These are phyloP conservation scores for Theristicus caerulescens DNA, from an alignment of 2,113 vertebrate species.

Conservation along the genomic window DNA sequence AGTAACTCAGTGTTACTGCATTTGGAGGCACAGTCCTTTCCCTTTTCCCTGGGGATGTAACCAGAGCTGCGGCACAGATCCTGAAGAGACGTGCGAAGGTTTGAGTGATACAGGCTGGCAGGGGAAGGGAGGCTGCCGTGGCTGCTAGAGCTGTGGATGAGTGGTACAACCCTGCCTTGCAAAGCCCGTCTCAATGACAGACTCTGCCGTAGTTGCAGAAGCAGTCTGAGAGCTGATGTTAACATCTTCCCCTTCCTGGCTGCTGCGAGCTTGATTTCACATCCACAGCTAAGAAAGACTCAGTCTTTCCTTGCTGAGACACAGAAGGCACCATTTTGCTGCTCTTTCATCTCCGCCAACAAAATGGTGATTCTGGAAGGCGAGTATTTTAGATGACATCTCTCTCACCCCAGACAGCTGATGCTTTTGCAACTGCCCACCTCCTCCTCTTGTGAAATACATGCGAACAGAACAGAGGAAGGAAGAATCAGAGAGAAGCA, in stretches of 20 bases:
- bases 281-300: background rate
- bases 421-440: background rate
- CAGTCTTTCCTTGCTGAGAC: background rate
- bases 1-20: background rate
- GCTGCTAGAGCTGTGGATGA: background rate
- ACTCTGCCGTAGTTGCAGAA: background rate
- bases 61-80: background rate
- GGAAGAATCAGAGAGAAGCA: background rate
- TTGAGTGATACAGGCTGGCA: background rate
- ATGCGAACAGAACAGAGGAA: background rate
- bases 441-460: background rate
- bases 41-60: background rate
- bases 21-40: background rate
- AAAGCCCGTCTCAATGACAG: background rate
- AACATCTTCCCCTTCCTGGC: background rate
- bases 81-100: background rate
- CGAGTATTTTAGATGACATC: background rate
- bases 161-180: background rate
- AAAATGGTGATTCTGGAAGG: slow-evolving; percentile 40
- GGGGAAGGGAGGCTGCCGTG: background rate
- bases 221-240: background rate
- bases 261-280: background rate
- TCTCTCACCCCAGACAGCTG: background rate
- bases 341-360: background rate
- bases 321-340: slow-evolving; percentile 14